Percentiles rank a stretch among this genome's conserved stretches.
These are phyloP conservation scores for Vireo griseus DNA, from an alignment of 2,797 vertebrate genomes.

Conservation along the genomic window DNA sequence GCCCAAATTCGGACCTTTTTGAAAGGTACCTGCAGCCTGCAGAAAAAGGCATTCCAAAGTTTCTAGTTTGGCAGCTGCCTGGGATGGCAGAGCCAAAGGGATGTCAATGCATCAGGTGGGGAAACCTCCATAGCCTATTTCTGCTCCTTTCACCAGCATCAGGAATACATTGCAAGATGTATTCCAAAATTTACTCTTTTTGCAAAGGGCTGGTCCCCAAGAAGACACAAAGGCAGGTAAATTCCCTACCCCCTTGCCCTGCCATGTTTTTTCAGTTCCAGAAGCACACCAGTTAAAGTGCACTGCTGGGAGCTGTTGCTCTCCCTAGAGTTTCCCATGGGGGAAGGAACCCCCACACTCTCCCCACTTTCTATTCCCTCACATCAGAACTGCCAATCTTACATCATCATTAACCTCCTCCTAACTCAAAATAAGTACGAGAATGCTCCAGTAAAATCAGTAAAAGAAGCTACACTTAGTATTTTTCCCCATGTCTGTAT, in stretches of 20 bases:
- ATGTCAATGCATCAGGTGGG: rapidly evolving
- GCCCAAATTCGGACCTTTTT: not conserved
- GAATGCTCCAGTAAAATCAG: not conserved
- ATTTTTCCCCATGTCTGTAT: not conserved
- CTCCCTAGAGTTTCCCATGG: not conserved
- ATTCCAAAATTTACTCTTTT: not conserved
- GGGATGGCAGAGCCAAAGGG: not conserved
- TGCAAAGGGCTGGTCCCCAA: not conserved
- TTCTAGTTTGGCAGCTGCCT: not conserved
- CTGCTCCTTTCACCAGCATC: not conserved
- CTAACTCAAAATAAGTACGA: not conserved
- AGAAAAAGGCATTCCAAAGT: not conserved
- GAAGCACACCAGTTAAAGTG: not conserved
- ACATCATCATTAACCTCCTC: not conserved
- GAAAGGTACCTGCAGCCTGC: not conserved
- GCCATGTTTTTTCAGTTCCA: not conserved
- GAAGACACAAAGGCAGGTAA: not conserved
- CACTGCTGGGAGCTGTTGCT: not conserved
- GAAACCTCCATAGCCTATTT: not conserved
- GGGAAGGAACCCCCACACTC: not conserved
- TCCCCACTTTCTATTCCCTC: not conserved
- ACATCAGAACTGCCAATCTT: not conserved
- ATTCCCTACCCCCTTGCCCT: rapidly evolving
- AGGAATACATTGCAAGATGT: not conserved
- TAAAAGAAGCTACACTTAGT: not conserved